Conservation (phyloP, 1,140 invertebrate species). For the Aphaenogaster ashmeadi region DNA sequence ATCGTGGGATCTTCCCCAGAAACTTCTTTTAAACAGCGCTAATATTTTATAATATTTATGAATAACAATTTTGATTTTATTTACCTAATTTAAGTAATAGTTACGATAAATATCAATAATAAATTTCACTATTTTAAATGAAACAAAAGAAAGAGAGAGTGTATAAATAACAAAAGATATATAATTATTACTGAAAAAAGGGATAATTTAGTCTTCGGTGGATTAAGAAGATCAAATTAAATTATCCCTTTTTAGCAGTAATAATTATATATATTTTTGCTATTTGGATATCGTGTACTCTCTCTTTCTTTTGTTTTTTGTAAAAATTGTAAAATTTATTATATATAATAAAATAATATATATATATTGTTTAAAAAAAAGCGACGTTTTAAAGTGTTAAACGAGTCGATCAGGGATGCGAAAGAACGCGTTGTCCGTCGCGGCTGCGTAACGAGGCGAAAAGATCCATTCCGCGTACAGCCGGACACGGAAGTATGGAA, state of each 20-base stretch:
- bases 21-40: not conserved
- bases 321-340: not conserved
- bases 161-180: not conserved
- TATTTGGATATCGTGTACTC: too few relatives aligned
- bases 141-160: not conserved
- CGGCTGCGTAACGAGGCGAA: constrained; percentile 60
- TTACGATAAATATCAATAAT: not conserved
- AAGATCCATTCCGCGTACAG: constrained; percentile 47
- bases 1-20: not conserved
- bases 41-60: not conserved
- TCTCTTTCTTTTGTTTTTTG: too few relatives aligned
- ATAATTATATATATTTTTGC: too few relatives aligned
- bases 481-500: constrained; percentile 66
- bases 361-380: not conserved
- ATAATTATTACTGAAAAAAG: not conserved
- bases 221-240: not conserved
- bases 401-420: constrained; percentile 12
- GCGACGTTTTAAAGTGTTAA: not conserved
- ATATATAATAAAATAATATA: not conserved
- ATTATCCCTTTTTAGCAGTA: too few relatives aligned
- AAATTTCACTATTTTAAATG: not conserved
- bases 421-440: constrained; percentile 39
- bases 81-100: not conserved
- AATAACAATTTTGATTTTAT: not conserved
- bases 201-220: not conserved